Percentiles rank a stretch among this genome's conserved stretches.
Conservation (phyloP, 1,140 invertebrate species). For the Lethocerus indicus region DNA sequence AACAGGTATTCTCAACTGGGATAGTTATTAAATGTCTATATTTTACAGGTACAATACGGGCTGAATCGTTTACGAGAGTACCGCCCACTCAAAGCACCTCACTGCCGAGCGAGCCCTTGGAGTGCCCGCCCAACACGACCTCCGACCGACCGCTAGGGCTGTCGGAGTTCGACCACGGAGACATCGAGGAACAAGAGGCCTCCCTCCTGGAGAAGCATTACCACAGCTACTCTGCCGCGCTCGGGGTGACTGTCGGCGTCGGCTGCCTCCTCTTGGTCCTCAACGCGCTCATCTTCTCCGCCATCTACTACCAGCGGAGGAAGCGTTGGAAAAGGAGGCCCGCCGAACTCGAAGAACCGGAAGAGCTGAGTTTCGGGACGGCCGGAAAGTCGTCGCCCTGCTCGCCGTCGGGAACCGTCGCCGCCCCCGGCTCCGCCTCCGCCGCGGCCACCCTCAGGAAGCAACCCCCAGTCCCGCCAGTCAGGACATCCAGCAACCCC, state of each 20-base stretch:
- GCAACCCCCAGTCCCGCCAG: conserved; percentile 27
- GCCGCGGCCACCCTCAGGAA: conserved; percentile 20
- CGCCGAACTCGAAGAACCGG: conserved; percentile 18
- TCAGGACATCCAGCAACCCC: conserved; percentile 25
- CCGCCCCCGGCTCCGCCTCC: conserved; percentile 23
- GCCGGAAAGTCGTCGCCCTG: conserved; percentile 21
- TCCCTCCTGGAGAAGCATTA: conserved; percentile 34
- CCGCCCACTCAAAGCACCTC: conserved; percentile 25
- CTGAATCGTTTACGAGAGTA: conserved; percentile 37
- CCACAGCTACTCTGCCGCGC: conserved; percentile 56
- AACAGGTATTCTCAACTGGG: too few species aligned
- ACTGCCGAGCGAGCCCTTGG: conserved; percentile 20
- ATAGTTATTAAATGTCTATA: background rate
- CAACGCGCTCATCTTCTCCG: conserved; percentile 75
- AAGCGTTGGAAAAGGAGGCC: conserved; percentile 24
- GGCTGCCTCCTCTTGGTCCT: conserved; percentile 71
- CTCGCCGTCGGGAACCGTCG: conserved; percentile 12
- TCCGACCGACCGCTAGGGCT: conserved; percentile 23
- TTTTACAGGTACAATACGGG: conserved; percentile 31
- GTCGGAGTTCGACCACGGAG: conserved; percentile 19
- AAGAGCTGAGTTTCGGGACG: conserved; percentile 17
- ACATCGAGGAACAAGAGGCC: conserved; percentile 27
- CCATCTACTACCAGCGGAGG: conserved; percentile 59
- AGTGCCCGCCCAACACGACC: conserved; percentile 27
- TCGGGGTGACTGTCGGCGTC: conserved; percentile 77